Percentiles rank a stretch among this genome's conserved stretches.
Conservation (phyloP, 2,113 vertebrate genomes). For the Agapornis roseicollis region DNA sequence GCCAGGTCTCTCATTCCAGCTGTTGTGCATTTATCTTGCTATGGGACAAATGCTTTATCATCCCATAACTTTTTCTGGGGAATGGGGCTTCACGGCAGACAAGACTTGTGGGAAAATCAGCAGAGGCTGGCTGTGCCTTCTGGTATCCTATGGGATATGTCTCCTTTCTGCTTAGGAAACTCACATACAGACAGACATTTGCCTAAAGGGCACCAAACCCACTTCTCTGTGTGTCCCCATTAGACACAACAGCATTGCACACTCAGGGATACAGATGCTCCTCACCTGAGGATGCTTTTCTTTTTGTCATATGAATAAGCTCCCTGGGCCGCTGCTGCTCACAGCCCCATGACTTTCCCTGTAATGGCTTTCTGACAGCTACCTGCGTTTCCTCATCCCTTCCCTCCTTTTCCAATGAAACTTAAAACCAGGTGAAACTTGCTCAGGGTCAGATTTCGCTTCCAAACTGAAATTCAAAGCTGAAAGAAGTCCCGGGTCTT, state of each 20-base stretch:
- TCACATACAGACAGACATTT: background rate
- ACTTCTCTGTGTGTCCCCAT: rapidly evolving
- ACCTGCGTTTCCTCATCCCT: background rate
- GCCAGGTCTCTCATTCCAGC: conserved; percentile 72
- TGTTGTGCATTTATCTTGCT: conserved; percentile 72
- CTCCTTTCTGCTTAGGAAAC: background rate
- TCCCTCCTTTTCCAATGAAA: background rate
- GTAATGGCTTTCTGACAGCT: background rate
- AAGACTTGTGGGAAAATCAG: conserved; percentile 64
- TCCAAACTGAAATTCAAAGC: conserved; percentile 41
- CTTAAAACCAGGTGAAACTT: conserved; percentile 38
- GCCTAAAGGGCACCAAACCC: background rate
- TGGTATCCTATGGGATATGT: background rate
- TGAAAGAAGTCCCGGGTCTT: background rate
- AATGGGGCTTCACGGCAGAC: conserved; percentile 10
- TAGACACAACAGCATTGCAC: rapidly evolving
- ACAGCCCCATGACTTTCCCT: rapidly evolving
- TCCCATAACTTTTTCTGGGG: background rate
- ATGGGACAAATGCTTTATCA: conserved; percentile 35
- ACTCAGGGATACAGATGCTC: background rate
- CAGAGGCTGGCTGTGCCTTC: background rate
- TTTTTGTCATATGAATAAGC: rapidly evolving
- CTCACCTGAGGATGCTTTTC: background rate
- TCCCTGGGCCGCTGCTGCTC: rapidly evolving
- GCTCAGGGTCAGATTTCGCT: background rate